Base-by-base conservation (phyloP, 2,113 vertebrate species). In the Reinhardtius hippoglossoides region DNA sequence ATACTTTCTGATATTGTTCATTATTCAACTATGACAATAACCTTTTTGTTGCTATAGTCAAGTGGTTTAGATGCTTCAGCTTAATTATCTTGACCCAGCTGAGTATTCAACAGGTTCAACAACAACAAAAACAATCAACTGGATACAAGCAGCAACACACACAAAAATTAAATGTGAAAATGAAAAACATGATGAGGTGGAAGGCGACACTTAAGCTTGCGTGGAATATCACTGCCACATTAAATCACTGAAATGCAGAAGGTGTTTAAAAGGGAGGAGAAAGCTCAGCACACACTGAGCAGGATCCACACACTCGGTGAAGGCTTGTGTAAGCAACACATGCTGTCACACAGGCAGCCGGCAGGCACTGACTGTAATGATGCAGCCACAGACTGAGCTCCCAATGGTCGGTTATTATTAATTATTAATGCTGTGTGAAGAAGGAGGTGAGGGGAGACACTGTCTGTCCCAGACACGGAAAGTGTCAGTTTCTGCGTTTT, bases 311-410 rank as follows among this genome's bases (percentile, higher is more conserved):
- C 61, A 78, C 58, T 69, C 62, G 63, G 69, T 78, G 64, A 67
- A 82, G 67, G 62, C 71, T 88, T 70, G 69, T 83, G 61, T 78
- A 82, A 90, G 70, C 56, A 84, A 57, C 70, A 87, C 52, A 72
- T 62, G 62, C 67, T 68, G 56, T 58, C 77, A 67, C 18, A 61
- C 61, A 67, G 62, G 50, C 65, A 80, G 72, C 67, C 66, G 67
- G 76, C 87, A 79, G 76, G 24, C 58, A 74, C 67, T 24, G 55
- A 80, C 82, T 66, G 67, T 82, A 88, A 89, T 74, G 82, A 82
- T 81, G 76, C 71, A 63, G 73, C 77, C 67, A 59, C 21, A 61
- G 63, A 65, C 63, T 70, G 54, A 35, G 58, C 44, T 71, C 64
- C 46, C 58, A 81, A 21, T 65, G 67, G 62, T 78, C 20, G 3